A percentile compares a stretch with the other conserved stretches of the same genome.
Conservation (phyloP, 2,888 invertebrate genomes). For the Synanthedon tipuliformis region DNA sequence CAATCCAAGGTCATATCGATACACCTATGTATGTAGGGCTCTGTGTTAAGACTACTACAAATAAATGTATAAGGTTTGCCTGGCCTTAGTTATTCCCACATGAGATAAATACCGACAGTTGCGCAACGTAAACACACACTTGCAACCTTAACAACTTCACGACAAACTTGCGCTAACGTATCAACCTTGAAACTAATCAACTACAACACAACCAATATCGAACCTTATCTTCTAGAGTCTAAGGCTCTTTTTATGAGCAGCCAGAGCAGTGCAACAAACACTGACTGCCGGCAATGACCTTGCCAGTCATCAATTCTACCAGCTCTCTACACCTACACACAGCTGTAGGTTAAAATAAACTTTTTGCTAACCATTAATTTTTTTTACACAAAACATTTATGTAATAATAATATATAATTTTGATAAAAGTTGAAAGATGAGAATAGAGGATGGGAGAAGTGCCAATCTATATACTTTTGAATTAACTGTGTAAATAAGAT, state of each 20-base stretch:
- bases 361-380: conserved; percentile 3
- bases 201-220: conserved; percentile 17
- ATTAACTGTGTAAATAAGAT: conserved; percentile 6
- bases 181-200: conserved; percentile 36
- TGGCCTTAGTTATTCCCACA: background rate
- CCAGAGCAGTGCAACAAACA: conserved; percentile 10
- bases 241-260: background rate
- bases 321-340: conserved; percentile 33
- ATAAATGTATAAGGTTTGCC: no score
- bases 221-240: background rate
- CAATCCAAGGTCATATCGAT: no score
- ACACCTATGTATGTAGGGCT: no score
- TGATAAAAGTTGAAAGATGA: conserved; percentile 4
- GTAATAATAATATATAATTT: conserved; percentile 4
- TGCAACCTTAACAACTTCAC: conserved; percentile 18
- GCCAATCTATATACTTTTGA: conserved; percentile 42
- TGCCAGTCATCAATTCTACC: conserved; percentile 31
- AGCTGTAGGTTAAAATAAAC: conserved; percentile 11
- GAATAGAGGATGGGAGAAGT: conserved; percentile 26
- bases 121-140: conserved; percentile 11
- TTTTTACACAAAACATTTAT: conserved; percentile 5
- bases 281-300: conserved; percentile 41
- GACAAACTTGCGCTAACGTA: conserved; percentile 16
- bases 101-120: background rate
- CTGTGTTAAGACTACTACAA: no score